Evolutionary conservation across 2,113 vertebrate species (phyloP).

Genomic region (Sander vitreus): DNA sequence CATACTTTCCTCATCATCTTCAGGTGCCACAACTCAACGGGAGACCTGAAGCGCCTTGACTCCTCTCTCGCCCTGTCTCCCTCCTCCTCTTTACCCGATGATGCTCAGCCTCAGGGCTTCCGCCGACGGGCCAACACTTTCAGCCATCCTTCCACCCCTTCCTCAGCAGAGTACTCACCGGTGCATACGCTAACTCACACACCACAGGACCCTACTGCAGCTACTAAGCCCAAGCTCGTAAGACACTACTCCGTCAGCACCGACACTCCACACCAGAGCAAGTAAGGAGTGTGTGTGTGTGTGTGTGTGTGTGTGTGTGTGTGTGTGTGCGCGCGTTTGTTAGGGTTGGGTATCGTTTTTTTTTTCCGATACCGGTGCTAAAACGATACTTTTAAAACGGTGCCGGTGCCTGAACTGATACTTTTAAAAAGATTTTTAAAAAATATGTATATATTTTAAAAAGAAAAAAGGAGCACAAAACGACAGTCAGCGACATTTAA

Average conservation of each 20-base stretch:
- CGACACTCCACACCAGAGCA: slow-evolving; percentile 92
- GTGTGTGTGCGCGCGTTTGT: too few species aligned
- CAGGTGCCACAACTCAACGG: slow-evolving; percentile 87
- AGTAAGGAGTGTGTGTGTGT: slow-evolving; percentile 80
- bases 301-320: too few species aligned
- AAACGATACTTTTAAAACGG: too few species aligned
- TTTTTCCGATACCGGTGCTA: too few species aligned
- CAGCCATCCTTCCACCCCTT: slow-evolving; percentile 87
- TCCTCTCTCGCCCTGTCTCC: slow-evolving; percentile 40
- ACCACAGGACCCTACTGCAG: slow-evolving; percentile 76
- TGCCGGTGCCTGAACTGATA: too few species aligned
- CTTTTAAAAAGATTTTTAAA: too few species aligned
- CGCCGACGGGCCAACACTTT: slow-evolving; percentile 91
- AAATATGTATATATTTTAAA: too few species aligned
- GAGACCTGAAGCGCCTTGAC: slow-evolving; percentile 85
- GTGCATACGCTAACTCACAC: slow-evolving; percentile 65
- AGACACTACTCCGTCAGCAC: slow-evolving; percentile 99
- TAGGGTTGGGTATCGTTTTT: too few species aligned
- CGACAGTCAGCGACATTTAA: too few species aligned
- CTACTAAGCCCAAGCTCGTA: slow-evolving; percentile 91
- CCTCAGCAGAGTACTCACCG: slow-evolving; percentile 65
- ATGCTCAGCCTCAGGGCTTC: slow-evolving; percentile 84
- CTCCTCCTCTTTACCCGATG: slow-evolving; percentile 48
- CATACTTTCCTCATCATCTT: not conserved
- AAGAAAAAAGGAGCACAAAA: too few species aligned